phyloP scores from a whole-genome alignment of 2,888 invertebrate genomes.

The Eupithecia insigniata region DNA sequence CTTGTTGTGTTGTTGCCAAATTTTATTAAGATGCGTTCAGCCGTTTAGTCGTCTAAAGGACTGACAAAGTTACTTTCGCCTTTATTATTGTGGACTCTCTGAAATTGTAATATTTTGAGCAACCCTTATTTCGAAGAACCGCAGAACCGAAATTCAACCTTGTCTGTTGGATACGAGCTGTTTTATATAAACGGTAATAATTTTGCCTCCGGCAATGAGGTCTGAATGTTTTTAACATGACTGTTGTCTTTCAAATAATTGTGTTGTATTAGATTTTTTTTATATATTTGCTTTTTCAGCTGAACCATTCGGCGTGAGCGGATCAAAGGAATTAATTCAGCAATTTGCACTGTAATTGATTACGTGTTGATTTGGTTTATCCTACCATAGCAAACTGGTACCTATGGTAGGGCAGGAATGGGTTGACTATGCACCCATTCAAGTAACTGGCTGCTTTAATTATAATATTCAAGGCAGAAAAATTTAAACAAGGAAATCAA shows the following conservation, averaged over 20 bases:
- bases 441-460: too few relatives aligned
- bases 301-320: background rate
- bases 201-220: constrained; percentile 41
- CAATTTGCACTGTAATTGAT: constrained; percentile 12
- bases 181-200: constrained; percentile 25
- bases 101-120: background rate
- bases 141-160: constrained; percentile 20
- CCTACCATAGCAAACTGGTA: background rate
- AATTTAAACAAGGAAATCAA: too few relatives aligned
- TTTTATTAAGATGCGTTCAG: background rate
- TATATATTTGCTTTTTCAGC: constrained; percentile 19
- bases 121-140: background rate
- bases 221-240: constrained; percentile 49
- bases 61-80: too few relatives aligned
- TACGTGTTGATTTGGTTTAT: background rate
- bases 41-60: background rate
- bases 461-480: too few relatives aligned
- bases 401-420: background rate
- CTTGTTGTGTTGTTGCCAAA: too few relatives aligned
- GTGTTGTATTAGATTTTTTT: constrained; percentile 30
- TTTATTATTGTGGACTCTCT: background rate
- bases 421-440: too few relatives aligned
- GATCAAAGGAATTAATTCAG: background rate
- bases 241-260: constrained; percentile 43
- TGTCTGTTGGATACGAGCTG: constrained; percentile 19